Base-by-base conservation (phyloP, 2,113 vertebrate species). In the Mirza zaza region DNA sequence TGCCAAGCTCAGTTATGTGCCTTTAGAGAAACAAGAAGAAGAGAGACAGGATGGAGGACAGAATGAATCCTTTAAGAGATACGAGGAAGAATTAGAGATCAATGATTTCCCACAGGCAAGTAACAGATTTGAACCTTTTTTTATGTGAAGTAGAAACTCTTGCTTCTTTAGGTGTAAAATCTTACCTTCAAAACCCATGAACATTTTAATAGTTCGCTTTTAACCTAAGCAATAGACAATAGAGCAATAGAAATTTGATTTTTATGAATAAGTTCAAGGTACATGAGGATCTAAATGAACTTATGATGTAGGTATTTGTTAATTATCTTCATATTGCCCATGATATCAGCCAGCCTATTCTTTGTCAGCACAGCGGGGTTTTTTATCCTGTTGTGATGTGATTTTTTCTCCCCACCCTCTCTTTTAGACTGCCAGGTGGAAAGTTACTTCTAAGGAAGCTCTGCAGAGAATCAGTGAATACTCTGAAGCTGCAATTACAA, bases 61-160 rank as follows among this genome's bases (percentile, higher is more conserved):
- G 97, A 99, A 99, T 0, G 99, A 99, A 95, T 99, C 99, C 14
- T 99, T 99, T 94, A 99, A 99, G 98, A 99, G 99, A 99, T 99
- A 99, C 0, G 99, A 99, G 93, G 99, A 99, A 98, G 99, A 99
- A 97, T 97, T 99, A 86, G 99, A 99, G 98, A 99, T 99, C 98
- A 99, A 99, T 97, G 99, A 99, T 98, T 99, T 99, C 98, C 99
- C 99, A 92, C 99, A 99, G 99, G 99, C 98, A 98, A 98, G 99
- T 95, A 65, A 67, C 77, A 63, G 13, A 4, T 96, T 96, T 97
- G 90, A 87, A 65, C 10, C 32, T 45, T 84, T 89, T 67, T 76
- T 55, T 81, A 23, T 89, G 8, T 59, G 17, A 39, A 65, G 12
- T 84, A 76, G 52, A 75, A 70, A 57, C 23, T 77, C 59, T 90